Percentiles rank a stretch among this genome's conserved stretches.
Conservation (phyloP, 2,797 vertebrate species). For the Pteronotus mesoamericanus region DNA sequence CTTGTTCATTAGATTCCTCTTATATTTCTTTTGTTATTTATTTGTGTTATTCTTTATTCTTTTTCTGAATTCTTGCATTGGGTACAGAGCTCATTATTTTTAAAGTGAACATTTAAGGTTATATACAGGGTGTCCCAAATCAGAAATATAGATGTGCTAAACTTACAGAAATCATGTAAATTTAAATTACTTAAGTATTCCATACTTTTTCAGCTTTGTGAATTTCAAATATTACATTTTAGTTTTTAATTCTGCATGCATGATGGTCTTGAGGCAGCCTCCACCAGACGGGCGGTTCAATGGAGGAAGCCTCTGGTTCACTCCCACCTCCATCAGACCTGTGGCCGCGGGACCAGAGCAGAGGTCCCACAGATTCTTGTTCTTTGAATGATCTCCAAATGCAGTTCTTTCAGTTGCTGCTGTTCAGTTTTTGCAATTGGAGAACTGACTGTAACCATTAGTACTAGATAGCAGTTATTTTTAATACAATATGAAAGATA, state of each 20-base stretch:
- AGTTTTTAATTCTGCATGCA: background rate
- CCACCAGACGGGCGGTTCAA: background rate
- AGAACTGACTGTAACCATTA: background rate
- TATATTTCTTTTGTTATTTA: background rate
- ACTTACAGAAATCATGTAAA: background rate
- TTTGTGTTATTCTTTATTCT: background rate
- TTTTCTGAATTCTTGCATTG: background rate
- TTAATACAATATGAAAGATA: background rate
- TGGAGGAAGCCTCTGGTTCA: background rate
- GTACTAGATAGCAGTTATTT: background rate
- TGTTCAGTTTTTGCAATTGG: background rate
- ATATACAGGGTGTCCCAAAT: background rate
- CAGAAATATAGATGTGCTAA: background rate
- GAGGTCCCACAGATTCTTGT: background rate
- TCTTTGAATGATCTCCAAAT: background rate
- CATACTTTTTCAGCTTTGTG: background rate
- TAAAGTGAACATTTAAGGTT: background rate
- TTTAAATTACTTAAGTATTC: background rate
- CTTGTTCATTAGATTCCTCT: no score
- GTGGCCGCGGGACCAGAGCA: rapidly evolving
- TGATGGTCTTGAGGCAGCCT: no score
- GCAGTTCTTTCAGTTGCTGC: background rate
- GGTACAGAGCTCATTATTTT: background rate
- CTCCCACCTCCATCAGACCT: background rate
- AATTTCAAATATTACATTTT: background rate